Conservation (phyloP, 2,113 vertebrate species). For the Lepisosteus osseus region DNA sequence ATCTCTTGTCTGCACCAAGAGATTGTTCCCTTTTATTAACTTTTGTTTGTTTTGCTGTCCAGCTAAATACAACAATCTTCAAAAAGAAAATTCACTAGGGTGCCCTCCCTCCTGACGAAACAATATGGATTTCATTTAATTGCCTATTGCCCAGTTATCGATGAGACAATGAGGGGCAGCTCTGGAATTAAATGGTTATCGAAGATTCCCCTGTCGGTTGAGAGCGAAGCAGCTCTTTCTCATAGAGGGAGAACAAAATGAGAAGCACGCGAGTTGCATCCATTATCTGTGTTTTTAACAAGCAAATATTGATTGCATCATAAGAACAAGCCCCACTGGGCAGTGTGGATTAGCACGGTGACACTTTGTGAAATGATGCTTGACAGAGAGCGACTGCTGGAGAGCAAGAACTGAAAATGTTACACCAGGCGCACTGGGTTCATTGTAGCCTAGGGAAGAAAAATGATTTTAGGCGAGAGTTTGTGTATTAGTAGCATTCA, state of each 20-base stretch:
- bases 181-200: neutral
- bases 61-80: too few species aligned
- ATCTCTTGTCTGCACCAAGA: too few species aligned
- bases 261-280: neutral
- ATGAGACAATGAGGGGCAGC: neutral
- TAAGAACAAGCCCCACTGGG: slow-evolving; percentile 6
- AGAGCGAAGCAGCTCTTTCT: neutral
- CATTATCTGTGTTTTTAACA: slow-evolving; percentile 8
- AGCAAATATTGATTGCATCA: slow-evolving; percentile 14
- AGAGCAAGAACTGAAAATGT: slow-evolving; percentile 1
- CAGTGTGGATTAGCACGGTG: slow-evolving; percentile 7
- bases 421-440: neutral
- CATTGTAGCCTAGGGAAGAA: neutral
- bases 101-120: too few species aligned
- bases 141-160: neutral
- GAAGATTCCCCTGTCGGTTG: neutral
- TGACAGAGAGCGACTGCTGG: neutral
- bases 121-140: neutral
- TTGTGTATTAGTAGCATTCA: too few species aligned
- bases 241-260: neutral
- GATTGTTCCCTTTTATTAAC: too few species aligned
- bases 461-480: neutral
- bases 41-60: too few species aligned
- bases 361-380: slow-evolving; percentile 12
- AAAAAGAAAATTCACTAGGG: too few species aligned